A percentile compares a stretch with the other conserved stretches of the same genome.
Evolutionary conservation across 2,888 invertebrate species (phyloP).

Genomic region (Ornithoptera alexandrae): DNA sequence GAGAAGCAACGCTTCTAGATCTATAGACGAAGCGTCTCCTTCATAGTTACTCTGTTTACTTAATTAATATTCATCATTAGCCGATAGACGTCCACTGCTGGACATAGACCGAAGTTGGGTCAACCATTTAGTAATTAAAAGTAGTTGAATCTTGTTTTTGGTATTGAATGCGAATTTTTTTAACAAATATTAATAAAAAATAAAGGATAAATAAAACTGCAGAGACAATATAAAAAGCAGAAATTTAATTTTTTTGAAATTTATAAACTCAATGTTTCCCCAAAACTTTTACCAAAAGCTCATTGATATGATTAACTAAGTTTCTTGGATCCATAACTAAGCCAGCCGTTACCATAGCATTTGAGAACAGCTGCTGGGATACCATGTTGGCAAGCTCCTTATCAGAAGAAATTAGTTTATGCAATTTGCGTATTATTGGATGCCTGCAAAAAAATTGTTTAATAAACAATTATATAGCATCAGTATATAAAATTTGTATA

Average conservation of each 20-base stretch:
- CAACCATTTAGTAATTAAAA: too few relatives aligned
- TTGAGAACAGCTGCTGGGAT: conserved; percentile 93
- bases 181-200: too few relatives aligned
- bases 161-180: too few relatives aligned
- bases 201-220: not conserved
- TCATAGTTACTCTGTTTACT: too few relatives aligned
- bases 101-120: too few relatives aligned
- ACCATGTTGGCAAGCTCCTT: conserved; percentile 90
- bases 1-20: too few relatives aligned
- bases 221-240: not conserved
- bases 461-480: not conserved
- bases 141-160: too few relatives aligned
- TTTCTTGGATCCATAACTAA: conserved; percentile 94
- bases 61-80: too few relatives aligned
- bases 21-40: too few relatives aligned
- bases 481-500: not conserved
- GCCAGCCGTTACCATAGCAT: conserved; percentile 97
- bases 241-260: not conserved
- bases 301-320: conserved; percentile 91
- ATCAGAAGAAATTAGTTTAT: conserved; percentile 86
- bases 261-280: conserved; percentile 83
- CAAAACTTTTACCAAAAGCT: conserved; percentile 88
- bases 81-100: too few relatives aligned
- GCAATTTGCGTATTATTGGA: conserved; percentile 93
- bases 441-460: conserved; percentile 81